Percentiles rank a stretch among this genome's conserved stretches.
Conservation (phyloP, 1,140 invertebrate genomes). For the Phthorimaea operculella region DNA sequence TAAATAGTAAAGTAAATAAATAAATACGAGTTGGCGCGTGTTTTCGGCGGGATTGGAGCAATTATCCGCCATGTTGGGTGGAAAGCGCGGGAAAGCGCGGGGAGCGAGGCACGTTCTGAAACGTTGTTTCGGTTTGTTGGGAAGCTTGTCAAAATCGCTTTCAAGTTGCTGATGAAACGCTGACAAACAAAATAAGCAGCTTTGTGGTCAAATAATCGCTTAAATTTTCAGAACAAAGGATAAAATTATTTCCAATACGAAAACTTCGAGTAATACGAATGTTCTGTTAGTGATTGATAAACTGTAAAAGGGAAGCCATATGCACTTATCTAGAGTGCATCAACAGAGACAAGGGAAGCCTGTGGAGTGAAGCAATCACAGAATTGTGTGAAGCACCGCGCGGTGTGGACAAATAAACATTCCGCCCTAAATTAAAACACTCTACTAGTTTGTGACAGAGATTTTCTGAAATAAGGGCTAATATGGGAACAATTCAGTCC, state of each 20-base stretch:
- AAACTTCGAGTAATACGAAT: no score
- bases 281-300: no score
- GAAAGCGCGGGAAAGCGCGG: no score
- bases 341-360: not conserved
- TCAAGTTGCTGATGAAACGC: constrained; percentile 1
- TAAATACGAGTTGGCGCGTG: constrained; percentile 52
- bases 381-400: not conserved
- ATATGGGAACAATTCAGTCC: no score
- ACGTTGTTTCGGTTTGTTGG: constrained; percentile 28
- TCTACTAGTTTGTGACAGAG: no score
- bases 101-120: not conserved
- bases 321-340: not conserved
- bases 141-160: constrained; percentile 11
- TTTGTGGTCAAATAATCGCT: no score
- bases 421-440: not conserved
- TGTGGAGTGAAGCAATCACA: not conserved
- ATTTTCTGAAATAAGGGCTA: no score
- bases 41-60: constrained; percentile 48
- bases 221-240: no score
- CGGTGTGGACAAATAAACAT: not conserved
- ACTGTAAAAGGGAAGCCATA: not conserved
- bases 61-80: constrained; percentile 26
- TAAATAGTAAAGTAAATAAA: constrained; percentile 62
- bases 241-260: no score
- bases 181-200: no score